Base-by-base conservation (phyloP, 2,797 vertebrate genomes). In the Coracias cyanogaster region DNA sequence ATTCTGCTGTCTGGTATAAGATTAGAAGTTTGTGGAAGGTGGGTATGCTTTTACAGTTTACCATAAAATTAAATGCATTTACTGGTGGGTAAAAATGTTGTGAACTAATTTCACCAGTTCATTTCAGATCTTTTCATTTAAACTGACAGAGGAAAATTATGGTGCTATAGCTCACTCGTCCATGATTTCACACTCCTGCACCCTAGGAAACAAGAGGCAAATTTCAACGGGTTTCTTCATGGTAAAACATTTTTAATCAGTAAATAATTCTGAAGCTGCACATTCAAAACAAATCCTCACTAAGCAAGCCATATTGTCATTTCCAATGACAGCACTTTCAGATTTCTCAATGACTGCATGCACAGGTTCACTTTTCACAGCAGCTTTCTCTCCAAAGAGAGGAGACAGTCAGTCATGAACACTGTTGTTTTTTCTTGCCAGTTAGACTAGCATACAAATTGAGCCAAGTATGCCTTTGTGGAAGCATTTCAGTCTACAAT, bases 221-320 rank as follows among this genome's bases (percentile, higher is more conserved):
- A 93, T 94, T 97, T 97, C 97, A 90, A 87, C 24, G 74, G 96
- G 93, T 90, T 96, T 96, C 94, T 96, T 95, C 3, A 3, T 93
- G 87, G 86, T 95, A 94, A 97, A 97, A 94, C 81, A 93, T 83
- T 97, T 98, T 98, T 98, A 98, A 98, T 98, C 97, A 98, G 96
- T 95, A 98, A 97, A 98, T 97, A 97, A 98, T 97, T 95, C 95
- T 96, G 93, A 95, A 96, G 70, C 91, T 96, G 78, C 69, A 65
- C 54, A 88, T 97, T 96, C 89, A 96, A 97, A 98, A 95, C 89
- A 98, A 96, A 91, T 88, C 80, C 71, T 95, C 78, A 81, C 89
- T 95, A 94, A 94, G 94, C 83, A 96, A 95, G 85, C 76, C 64
- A 41, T 85, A 69, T 76, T 71, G 55, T 93, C 93, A 73, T 79